Base-by-base conservation (phyloP, 2,888 invertebrate genomes). In the Cryptocheilus praepositus region DNA sequence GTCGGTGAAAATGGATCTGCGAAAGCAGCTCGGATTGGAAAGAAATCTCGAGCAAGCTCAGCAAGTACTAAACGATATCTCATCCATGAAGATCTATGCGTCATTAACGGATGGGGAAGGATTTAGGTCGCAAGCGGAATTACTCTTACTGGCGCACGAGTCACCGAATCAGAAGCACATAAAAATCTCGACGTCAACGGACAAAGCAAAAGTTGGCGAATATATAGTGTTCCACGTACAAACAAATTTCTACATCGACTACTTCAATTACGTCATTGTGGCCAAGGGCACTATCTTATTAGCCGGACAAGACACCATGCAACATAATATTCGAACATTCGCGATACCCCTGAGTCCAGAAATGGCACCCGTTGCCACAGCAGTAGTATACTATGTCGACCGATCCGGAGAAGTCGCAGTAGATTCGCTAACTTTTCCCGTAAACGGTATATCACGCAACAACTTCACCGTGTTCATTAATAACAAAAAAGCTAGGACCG, bases 391-490 rank as follows among this genome's bases (percentile, higher is more conserved):
- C 92, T 93, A 95, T 86, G 93, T 97, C 0, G 94, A 94, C 4
- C 92, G 92, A 15, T 93, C 94, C 78, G 97, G 96, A 0, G 95
- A 95, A 82, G 94, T 98, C 57, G 93, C 97, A 0, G 96, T 96
- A 0, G 98, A 98, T 90, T 95, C 96, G 66, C 90, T 98, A 66
- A 98, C 98, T n/a, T 97, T 98, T 91, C 97, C 97, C 0, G 98
- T 98, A 25, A 97, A 98, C 89, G 98, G 98, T 69, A 96, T 98
- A 77, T 95, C 97, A 0, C 90, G 96, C 69, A 98, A 98, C 88
- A 96, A 97, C 86, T 96, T 96, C 87, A 94, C 95, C 0, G 93
- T 96, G 13, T 92, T 91, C 79, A 94, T 98, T 69, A 98, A 98
- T 89, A 96, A 97, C 88, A 94, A 95, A 72, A 98, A 98, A 89